Percentiles rank a stretch among this genome's conserved stretches.
These are phyloP conservation scores for Phalacrocorax aristotelis DNA, from an alignment of 2,113 vertebrate species.

Conservation along the genomic window DNA sequence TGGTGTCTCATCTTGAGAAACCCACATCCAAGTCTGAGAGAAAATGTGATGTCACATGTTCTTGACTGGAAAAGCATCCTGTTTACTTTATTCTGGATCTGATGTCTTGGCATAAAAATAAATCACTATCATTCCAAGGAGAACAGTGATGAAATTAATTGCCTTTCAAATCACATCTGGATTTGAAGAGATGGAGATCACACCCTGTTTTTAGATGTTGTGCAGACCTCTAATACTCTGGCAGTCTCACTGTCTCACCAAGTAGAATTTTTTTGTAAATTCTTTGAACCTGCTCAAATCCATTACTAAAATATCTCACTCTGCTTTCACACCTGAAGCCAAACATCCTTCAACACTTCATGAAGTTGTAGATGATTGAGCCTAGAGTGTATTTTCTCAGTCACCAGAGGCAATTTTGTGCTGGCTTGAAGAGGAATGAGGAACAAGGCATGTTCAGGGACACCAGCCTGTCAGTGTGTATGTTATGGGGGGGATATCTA, in stretches of 20 bases:
- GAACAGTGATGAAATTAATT: not conserved
- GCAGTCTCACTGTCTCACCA: not conserved
- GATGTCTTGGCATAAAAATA: not conserved
- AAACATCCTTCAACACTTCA: not conserved
- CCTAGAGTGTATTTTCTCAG: not conserved
- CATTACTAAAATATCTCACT: not conserved
- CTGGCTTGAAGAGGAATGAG: not conserved
- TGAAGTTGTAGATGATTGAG: constrained; percentile 9
- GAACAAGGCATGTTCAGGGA: not conserved
- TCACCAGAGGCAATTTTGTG: not conserved
- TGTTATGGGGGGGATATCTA: not conserved
- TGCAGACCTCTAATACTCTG: not conserved
- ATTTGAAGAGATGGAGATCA: not conserved
- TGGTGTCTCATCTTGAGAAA: not conserved
- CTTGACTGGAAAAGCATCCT: not conserved
- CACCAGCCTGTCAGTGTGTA: not conserved
- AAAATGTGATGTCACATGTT: not conserved
- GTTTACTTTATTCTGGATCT: not conserved
- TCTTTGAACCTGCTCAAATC: not conserved
- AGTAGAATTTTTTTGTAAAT: not conserved
- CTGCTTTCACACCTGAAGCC: not conserved
- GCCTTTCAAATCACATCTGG: not conserved
- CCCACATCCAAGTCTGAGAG: not conserved
- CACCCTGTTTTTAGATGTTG: not conserved
- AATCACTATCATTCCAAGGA: not conserved